Evolutionary conservation across 2,797 vertebrate genomes (phyloP).

Genomic region (Galago senegalensis): DNA sequence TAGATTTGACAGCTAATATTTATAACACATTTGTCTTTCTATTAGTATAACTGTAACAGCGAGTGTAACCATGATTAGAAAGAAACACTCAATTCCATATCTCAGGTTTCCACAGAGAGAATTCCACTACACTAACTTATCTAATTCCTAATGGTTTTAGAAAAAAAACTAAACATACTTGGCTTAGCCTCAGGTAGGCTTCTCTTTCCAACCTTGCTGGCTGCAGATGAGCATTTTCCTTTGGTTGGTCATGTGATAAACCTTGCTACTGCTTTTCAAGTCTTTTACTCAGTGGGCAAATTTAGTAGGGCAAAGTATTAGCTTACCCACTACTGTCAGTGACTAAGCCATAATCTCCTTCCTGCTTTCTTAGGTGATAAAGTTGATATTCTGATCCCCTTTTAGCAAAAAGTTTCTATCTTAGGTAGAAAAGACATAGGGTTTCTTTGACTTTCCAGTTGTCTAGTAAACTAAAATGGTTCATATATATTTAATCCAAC

Average conservation of each 20-base stretch:
- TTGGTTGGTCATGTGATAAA: background rate
- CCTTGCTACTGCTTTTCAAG: background rate
- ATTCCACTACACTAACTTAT: background rate
- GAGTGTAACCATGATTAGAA: background rate
- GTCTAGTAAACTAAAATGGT: background rate
- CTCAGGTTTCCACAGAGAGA: background rate
- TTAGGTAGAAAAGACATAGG: background rate
- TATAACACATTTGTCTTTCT: background rate
- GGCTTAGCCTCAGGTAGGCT: background rate
- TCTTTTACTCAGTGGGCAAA: conserved; percentile 25
- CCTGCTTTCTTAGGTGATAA: background rate
- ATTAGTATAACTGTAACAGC: background rate
- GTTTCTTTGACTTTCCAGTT: background rate
- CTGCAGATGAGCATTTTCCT: background rate
- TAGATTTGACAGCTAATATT: background rate
- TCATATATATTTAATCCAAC: conserved; percentile 12
- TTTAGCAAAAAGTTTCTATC: conserved; percentile 15
- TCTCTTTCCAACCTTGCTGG: background rate
- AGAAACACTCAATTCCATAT: background rate
- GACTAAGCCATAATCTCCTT: background rate
- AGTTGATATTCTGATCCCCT: background rate
- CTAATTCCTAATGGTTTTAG: background rate
- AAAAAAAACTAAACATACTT: background rate
- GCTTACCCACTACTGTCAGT: background rate
- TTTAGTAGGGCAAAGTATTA: conserved; percentile 15